Base-by-base conservation (phyloP, 2,888 invertebrate species). In the Drosophila helvetica region DNA sequence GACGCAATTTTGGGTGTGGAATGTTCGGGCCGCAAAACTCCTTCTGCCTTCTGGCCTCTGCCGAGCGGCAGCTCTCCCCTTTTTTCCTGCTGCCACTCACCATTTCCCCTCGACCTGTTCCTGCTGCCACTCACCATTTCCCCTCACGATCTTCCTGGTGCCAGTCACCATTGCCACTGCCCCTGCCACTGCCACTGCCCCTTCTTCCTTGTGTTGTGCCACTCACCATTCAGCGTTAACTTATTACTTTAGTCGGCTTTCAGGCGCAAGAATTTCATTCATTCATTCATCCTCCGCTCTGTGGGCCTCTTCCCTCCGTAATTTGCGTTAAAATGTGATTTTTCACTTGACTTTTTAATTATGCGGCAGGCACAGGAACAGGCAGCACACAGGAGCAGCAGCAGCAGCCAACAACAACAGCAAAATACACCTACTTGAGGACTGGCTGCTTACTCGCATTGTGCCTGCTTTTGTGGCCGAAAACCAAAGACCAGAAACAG, bases 341-440 rank as follows among this genome's bases (percentile, higher is more conserved):
- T 88, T 89, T 86, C 87, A 86, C 87, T 86, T 86, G 87, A 86
- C 86, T 86, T 86, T 86, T 86, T 86, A 86, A 86, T 86, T 86
- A 86, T 83, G 83, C 85, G 80, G 83, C 80, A 75, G 72, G 45
- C 45, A 10, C 7, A 8, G 43, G 42, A 60, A 58, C 7, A 30
- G 45, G 47, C 65, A 30, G 1, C 12, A 33, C 12, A 12, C 30
- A 38, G 42, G 54, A 42, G 47, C 53, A 67, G n/a, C 22, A 62
- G 25, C 74, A 72, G 67, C 66, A 67, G 51, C 46, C 61, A 38
- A 38, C 38, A 38, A 70, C 69, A 38, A 38, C 38, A 38, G 68
- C 69, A 77, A 79, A 87, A 82, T 78, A 85, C 88, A 83, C 83
- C 83, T 87, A 87, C 83, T 83, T 82, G 83, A 87, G 78, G 67